Base-by-base conservation (phyloP, 2,797 vertebrate genomes). In the Epinephelus coioides region DNA sequence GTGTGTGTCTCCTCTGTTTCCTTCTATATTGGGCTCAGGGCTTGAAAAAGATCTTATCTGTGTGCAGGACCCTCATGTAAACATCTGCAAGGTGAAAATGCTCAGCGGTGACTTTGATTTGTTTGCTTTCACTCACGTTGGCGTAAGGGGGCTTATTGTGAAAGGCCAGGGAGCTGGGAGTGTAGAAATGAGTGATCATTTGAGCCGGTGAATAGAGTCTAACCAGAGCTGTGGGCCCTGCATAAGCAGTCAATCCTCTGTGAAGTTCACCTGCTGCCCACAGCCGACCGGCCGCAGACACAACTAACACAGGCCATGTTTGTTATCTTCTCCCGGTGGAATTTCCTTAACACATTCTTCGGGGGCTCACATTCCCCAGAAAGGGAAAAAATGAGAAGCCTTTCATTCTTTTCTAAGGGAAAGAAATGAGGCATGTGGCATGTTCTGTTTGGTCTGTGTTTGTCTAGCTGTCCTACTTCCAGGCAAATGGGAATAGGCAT, bases 331-430 rank as follows among this genome's bases (percentile, higher is more conserved):
- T 76, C 78, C 78, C 27, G 0, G 56, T 82, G 94, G 95, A 95
- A 96, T 95, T 95, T 95, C 92, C 94, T 94, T 89, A 82, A 89
- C 79, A 87, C 92, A 94, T 94, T 93, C 94, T 89, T 93, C 60
- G 14, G 85, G 87, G 87, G 85, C 86, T 90, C 66, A 74, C 92
- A 91, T 95, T 95, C 92, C 88, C 81, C 75, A 85, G 81, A 73
- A 83, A 68, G 23, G 60, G 50, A 61, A 63, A 62, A 80, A 78
- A 61, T 15, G 18, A 69, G 61, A 62, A 76, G 76, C 43, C 51
- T 69, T 82, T 87, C 81, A 82, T 86, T 91, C 83, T 81, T 79
- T 68, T 76, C 66, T 17, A 44, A 38, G 21, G 65, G 73, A 64
- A 76, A 14, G 57, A 84, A 88, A 87, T 69, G 80, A 86, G 83